Conservation (phyloP, 2,797 vertebrate species). For the Darevskia nairensis region DNA sequence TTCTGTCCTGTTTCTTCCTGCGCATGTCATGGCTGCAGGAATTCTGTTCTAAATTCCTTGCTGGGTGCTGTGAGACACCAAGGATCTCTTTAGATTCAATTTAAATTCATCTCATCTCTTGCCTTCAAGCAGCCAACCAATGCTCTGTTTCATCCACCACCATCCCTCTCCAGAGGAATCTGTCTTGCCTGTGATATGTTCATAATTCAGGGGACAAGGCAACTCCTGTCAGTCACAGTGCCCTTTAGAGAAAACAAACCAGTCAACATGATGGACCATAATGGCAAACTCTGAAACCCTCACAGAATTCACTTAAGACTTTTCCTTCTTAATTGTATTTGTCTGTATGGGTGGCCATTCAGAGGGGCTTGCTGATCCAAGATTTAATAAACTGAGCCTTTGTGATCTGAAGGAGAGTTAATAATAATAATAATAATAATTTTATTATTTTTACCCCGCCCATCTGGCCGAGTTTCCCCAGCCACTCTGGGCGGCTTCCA, state of each 20-base stretch:
- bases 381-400: neutral
- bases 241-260: neutral
- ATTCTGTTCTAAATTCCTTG: neutral
- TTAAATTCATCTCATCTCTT: neutral
- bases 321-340: neutral
- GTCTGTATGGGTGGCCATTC: neutral
- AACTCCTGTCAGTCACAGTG: constrained; percentile 8
- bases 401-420: neutral
- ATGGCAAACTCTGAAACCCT: neutral
- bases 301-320: neutral
- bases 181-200: neutral
- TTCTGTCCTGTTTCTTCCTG: neutral
- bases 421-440: too few relatives aligned
- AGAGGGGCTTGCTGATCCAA: neutral
- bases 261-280: neutral
- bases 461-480: too few relatives aligned
- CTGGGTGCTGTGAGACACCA: neutral
- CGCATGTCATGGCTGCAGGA: neutral
- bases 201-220: neutral
- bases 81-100: neutral
- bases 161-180: neutral
- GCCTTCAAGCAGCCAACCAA: neutral
- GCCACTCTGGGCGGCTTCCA: too few relatives aligned
- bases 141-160: neutral
- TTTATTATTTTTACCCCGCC: too few relatives aligned